A percentile compares a stretch with the other conserved stretches of the same genome.
phyloP scores from a whole-genome alignment of 1,140 invertebrate species.

The Heliconius congener region DNA sequence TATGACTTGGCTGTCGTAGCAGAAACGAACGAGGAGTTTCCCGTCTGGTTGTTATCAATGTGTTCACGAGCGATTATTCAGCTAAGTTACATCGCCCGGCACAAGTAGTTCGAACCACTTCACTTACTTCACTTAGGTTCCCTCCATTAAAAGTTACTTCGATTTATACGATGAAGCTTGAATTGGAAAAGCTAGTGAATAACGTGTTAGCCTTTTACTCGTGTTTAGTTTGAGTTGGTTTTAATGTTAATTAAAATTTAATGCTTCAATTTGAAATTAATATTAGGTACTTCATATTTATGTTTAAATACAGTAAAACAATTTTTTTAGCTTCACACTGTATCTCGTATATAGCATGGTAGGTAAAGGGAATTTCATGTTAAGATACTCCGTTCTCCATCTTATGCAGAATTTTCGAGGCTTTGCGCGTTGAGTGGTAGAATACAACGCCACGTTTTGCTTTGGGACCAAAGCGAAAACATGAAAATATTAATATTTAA shows the following conservation, averaged over 20 bases:
- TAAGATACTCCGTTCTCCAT: no score
- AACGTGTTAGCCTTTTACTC: not conserved
- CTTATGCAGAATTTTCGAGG: no score
- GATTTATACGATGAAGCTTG: constrained; percentile 19
- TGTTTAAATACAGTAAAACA: not conserved
- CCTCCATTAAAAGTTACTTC: constrained; percentile 34
- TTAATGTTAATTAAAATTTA: not conserved
- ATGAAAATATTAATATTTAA: no score
- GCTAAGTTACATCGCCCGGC: constrained; percentile 38
- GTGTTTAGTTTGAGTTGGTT: not conserved
- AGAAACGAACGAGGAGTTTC: constrained; percentile 9
- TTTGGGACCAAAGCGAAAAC: no score
- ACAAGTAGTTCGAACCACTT: constrained; percentile 35
- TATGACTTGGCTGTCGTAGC: constrained; percentile 1
- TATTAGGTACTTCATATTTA: not conserved
- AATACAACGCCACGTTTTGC: no score
- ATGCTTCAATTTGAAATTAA: not conserved
- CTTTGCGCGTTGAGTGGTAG: no score
- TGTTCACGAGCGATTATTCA: constrained; percentile 39
- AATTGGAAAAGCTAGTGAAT: constrained; percentile 13
- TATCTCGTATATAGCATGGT: no score
- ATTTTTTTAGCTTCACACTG: no score
- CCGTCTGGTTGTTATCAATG: constrained; percentile 37
- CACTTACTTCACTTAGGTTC: constrained; percentile 29
- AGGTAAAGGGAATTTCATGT: no score